Conservation (phyloP, 2,113 vertebrate species). For the Ailurus styani region DNA sequence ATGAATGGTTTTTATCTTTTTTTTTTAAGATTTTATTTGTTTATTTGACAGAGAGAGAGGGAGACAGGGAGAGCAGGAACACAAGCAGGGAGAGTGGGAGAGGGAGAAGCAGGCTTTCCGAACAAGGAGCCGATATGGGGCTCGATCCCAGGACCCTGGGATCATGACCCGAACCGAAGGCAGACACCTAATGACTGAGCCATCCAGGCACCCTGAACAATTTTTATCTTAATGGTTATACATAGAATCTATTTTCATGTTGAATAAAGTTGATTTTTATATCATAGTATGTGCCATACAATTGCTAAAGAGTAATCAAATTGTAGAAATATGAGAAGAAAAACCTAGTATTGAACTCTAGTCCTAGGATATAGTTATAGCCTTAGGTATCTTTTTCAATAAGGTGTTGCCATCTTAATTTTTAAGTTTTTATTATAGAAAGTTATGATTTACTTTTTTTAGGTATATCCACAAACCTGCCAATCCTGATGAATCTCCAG, state of each 20-base stretch:
- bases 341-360: background rate
- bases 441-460: slow-evolving; percentile 45
- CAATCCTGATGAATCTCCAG: slow-evolving; percentile 89
- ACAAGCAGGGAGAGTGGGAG: too few species aligned
- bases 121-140: too few species aligned
- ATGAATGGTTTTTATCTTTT: background rate
- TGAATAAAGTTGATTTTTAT: background rate
- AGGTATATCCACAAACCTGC: slow-evolving; percentile 91
- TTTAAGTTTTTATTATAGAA: background rate
- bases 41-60: too few species aligned
- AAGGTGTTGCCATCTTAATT: background rate
- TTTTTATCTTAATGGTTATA: background rate
- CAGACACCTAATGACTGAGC: too few species aligned
- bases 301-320: background rate
- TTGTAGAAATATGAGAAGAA: background rate
- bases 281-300: background rate
- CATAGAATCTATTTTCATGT: background rate
- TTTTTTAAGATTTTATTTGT: too few species aligned
- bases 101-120: too few species aligned
- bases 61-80: too few species aligned
- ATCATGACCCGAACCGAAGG: too few species aligned
- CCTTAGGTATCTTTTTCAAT: background rate
- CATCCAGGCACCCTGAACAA: background rate
- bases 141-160: too few species aligned
- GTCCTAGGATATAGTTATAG: background rate